phyloP scores from a whole-genome alignment of 1,140 invertebrate genomes.

The Drosophila nigromelanica region DNA sequence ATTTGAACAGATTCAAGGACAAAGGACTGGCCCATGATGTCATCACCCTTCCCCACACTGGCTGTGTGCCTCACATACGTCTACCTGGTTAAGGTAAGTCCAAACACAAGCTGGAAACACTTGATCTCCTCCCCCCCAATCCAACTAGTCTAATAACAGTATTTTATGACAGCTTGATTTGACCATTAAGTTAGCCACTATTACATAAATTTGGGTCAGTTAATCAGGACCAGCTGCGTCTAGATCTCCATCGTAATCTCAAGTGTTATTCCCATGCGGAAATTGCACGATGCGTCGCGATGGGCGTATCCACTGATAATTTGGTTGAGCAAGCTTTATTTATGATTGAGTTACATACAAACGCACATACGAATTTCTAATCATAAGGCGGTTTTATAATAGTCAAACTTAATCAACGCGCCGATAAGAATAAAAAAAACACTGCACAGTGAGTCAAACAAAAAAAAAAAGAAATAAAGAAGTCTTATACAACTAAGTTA shows the following conservation, averaged over 20 bases:
- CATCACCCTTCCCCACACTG: constrained; percentile 92
- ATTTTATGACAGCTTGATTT: constrained; percentile 12
- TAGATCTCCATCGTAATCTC: constrained; percentile 24
- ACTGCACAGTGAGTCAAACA: constrained; percentile 24
- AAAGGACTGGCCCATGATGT: constrained; percentile 93
- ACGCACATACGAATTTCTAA: constrained; percentile 22
- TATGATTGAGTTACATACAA: constrained; percentile 24
- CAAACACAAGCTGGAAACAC: neutral
- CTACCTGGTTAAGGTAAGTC: constrained; percentile 89
- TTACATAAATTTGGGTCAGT: constrained; percentile 38
- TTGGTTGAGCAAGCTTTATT: constrained; percentile 30
- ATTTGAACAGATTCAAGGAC: constrained; percentile 89
- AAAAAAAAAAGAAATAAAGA: neutral
- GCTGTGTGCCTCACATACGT: constrained; percentile 90
- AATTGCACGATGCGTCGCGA: constrained; percentile 10
- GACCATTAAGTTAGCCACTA: neutral
- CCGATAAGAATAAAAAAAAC: constrained; percentile 27
- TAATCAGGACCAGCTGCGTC: constrained; percentile 7
- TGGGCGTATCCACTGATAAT: constrained; percentile 21
- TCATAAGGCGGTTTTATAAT: constrained; percentile 19
- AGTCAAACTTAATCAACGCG: constrained; percentile 28
- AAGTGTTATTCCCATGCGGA: constrained; percentile 45
- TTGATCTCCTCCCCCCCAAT: too few species aligned
- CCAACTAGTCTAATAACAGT: constrained; percentile 25
- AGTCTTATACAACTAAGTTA: constrained; percentile 3